These are phyloP conservation scores for Hirtodrosophila cameraria DNA, from an alignment of 2,888 invertebrate genomes.

Conservation along the genomic window DNA sequence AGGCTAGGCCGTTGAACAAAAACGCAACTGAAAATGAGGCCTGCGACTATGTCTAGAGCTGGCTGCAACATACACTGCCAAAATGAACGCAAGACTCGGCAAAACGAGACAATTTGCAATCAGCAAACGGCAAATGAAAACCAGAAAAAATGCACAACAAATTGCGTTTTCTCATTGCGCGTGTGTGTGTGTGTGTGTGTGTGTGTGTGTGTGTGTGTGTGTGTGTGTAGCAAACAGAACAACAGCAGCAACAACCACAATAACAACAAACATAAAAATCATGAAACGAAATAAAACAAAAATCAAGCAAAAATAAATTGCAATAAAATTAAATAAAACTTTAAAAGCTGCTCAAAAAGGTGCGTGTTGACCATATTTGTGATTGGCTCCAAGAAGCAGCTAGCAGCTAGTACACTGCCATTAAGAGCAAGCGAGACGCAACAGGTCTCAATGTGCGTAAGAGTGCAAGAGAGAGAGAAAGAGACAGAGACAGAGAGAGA, in stretches of 20 bases:
- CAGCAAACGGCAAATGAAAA: slow-evolving; percentile 72
- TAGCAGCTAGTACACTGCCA: no score
- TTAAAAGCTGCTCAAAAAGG: slow-evolving; percentile 71
- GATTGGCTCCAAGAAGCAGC: slow-evolving; percentile 69
- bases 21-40: slow-evolving; percentile 61
- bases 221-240: slow-evolving; percentile 58
- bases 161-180: slow-evolving; percentile 72
- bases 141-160: slow-evolving; percentile 74
- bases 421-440: slow-evolving; percentile 22
- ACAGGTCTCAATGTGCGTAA: neutral
- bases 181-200: slow-evolving; percentile 14
- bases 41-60: slow-evolving; percentile 53
- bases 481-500: slow-evolving; percentile 1
- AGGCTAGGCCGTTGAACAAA: slow-evolving; percentile 24
- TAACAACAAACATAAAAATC: slow-evolving; percentile 35
- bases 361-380: slow-evolving; percentile 71
- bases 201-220: slow-evolving; percentile 24
- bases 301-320: slow-evolving; percentile 52
- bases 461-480: neutral
- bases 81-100: slow-evolving; percentile 58
- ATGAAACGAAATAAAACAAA: slow-evolving; percentile 39
- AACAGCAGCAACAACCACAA: slow-evolving; percentile 23
- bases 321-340: slow-evolving; percentile 66
- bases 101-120: slow-evolving; percentile 78
- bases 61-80: slow-evolving; percentile 55